Evolutionary conservation across 2,797 vertebrate species (phyloP), one percentile per base, ranked within the genome.

Genomic region (Threskiornis aethiopicus): DNA sequence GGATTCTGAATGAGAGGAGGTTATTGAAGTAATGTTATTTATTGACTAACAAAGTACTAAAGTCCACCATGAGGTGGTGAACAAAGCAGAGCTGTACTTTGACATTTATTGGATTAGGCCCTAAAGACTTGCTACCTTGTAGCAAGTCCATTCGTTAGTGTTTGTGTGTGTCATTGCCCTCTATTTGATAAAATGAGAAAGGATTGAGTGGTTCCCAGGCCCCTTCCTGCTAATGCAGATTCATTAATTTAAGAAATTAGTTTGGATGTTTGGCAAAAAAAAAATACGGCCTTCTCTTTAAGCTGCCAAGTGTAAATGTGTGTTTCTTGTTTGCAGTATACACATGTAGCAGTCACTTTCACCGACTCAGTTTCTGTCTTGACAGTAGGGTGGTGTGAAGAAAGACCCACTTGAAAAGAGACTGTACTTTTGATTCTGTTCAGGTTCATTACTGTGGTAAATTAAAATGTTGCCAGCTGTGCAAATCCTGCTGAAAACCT

Each of bases 11-110:
- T n/a, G 73, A 84, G 46, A 26, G 1, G 22, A 88, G n/a, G 49
- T 88, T 84, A 69, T 35, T 88, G 71, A 81, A 90, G 58, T 82
- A n/a, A 46, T 93, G 91, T 97, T 96, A 97, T 95, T 97, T 96
- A 95, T 95, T 97, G 95, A 95, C 90, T 91, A 93, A 73, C 33
- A 28, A 69, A 41, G 88, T 84, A 39, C 88, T 91, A 91, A 96
- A 96, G 97, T 97, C 95, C 93, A 49, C 0, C 9, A 22, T 66
- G 51, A 78, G 47, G 51, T 21, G 35, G 59, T 42, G 83, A 90
- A 35, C 1, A 5, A 80, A 72, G 59, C 55, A 42, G 64, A 87
- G 55, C 87, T 95, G 93, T 47, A 87, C 93, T 95, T 97, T 79
- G 88, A n/a, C 77, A 70, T 88, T 84, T 67, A 71, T 69, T 82